phyloP scores from a whole-genome alignment of 1,140 invertebrate genomes.

The Caligus rogercresseyi region DNA sequence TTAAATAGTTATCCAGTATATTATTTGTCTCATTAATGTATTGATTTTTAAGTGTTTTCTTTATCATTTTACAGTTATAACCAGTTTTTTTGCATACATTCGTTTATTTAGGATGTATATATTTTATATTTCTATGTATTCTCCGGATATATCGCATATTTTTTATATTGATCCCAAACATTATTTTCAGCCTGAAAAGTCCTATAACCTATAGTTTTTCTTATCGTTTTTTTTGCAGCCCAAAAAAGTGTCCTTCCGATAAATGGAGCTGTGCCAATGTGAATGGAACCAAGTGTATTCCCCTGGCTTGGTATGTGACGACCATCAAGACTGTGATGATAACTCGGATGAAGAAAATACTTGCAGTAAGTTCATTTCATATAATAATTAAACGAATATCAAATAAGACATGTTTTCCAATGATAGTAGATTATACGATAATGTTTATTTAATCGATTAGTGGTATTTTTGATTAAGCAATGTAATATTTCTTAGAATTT shows the following conservation, averaged over 20 bases:
- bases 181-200: no score
- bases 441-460: neutral
- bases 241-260: slow-evolving; percentile 5
- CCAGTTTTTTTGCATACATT: no score
- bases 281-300: slow-evolving; percentile 39
- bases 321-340: slow-evolving; percentile 56
- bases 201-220: no score
- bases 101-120: no score
- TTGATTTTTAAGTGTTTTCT: no score
- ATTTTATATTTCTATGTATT: no score
- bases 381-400: neutral
- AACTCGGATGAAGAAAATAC: slow-evolving; percentile 48
- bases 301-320: slow-evolving; percentile 50
- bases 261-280: slow-evolving; percentile 14
- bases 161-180: no score
- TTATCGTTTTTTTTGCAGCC: neutral
- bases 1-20: no score
- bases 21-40: no score
- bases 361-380: slow-evolving; percentile 7
- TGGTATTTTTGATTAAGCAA: neutral
- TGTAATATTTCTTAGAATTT: neutral
- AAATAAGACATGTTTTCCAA: neutral
- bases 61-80: no score
- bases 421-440: neutral
- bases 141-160: no score